Base-by-base conservation (phyloP, 1,140 invertebrate genomes). In the Drosophila nigromelanica region DNA sequence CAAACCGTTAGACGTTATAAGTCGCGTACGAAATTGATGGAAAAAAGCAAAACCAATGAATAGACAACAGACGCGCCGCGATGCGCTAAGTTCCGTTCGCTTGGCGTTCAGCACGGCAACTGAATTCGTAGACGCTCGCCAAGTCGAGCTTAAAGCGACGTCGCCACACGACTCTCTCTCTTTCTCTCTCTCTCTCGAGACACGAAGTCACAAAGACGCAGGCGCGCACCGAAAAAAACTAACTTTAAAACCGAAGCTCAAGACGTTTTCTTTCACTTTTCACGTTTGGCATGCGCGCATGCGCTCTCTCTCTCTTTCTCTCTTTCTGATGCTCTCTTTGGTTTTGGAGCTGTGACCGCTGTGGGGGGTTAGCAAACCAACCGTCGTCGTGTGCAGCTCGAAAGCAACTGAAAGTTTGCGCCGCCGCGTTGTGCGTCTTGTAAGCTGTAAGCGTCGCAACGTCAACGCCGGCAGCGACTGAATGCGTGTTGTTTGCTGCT, bases 391-490 rank as follows among this genome's bases (percentile, higher is more conserved):
- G 75, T 78, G 78, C 78, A 86, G 82, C 82, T 86, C 67, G 72
- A 78, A 87, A 87, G 82, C 82, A 86, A 86, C 82, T 86, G 82
- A 86, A 86, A 87, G 82, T 86, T 78, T 21, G 71, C 43, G 60
- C 24, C 59, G 63, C 21, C 21, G 21, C 21, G 21, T 24, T 24
- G 21, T 24, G 21, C 21, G 21, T 24, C 21, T 24, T 52, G 24
- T 27, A 64, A 63, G 59, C 37, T 52, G 39, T 47, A 42, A 56
- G 61, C 56, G 45, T 59, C 15, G 62, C 39, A 15, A 42, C 54
- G 51, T 7, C 58, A 54, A 37, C 43, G 71, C 14, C 40, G 8
- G 37, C 48, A 42, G 62, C 39, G 55, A 60, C 35, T 79, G 78
- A 67, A 66, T 66, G 76, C 78, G 60, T 73, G 61, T 37, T 30